phyloP scores from a whole-genome alignment of 2,797 vertebrate species.

The Peromyscus eremicus region DNA sequence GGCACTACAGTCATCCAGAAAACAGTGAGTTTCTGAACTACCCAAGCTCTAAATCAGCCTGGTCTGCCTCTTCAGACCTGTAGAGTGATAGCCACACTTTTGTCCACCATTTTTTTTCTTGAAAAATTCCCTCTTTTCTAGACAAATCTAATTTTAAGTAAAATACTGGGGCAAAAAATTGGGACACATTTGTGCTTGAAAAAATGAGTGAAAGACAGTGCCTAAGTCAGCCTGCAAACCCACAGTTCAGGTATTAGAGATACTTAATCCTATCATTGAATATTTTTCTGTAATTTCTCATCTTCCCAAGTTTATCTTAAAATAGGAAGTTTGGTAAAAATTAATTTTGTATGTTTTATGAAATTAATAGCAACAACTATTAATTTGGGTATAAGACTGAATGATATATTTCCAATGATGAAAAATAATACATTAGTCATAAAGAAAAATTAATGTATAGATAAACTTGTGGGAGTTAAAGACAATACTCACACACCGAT shows the following conservation, averaged over 20 bases:
- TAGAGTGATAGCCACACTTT: background rate
- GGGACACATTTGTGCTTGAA: background rate
- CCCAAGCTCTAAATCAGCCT: background rate
- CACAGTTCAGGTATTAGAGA: background rate
- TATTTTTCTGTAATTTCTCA: background rate
- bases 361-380: background rate
- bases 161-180: background rate
- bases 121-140: background rate
- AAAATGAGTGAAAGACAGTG: background rate
- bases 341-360: background rate
- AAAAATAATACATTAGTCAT: background rate
- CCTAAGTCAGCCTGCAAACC: background rate
- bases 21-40: background rate
- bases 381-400: background rate
- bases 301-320: background rate
- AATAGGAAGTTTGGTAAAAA: background rate
- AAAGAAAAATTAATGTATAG: conserved; percentile 42
- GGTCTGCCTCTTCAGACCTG: background rate
- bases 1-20: accelerated
- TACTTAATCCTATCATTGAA: background rate
- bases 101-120: background rate
- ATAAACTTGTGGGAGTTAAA: background rate
- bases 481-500: background rate
- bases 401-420: background rate
- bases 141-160: background rate